Base-by-base conservation (phyloP, 2,113 vertebrate species). In the Caracal caracal region DNA sequence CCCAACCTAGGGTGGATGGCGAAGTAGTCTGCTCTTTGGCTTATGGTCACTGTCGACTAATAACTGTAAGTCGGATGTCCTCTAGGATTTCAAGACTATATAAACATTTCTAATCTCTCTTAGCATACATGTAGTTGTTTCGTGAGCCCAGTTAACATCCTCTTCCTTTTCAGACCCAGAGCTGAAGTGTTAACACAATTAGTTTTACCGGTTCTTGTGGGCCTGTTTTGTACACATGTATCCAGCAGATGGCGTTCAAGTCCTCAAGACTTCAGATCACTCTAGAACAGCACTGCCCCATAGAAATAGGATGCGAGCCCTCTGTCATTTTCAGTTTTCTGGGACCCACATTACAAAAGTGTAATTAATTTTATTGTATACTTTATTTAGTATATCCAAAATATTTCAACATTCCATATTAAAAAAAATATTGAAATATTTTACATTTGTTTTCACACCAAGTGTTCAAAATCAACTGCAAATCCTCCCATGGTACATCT, bases 171-270 rank as follows among this genome's bases (percentile, higher is more conserved):
- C 68, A 51, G 59, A 53, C 5, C 20, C 20, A 10, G 13, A 82
- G 47, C 63, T 85, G n/a, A 56, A 76, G 26, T 19, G 0, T 66
- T 75, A 24, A 35, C n/a, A 43, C 7, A 2, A 3, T 78, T 79
- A 20, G n/a, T 66, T 80, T 88, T 56, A 19, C 16, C 0, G 0
- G 90, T 66, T 51, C 43, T 68, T 6, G 17, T 0, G 3, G n/a
- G 30, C 78, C 47, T 35, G 71, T 47, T 61, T 78, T 2, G 6
- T 75, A 13, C 16, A 10, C 35, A 3, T 63, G 5, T 85, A 9
- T 71, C 98, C 98, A 97, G 95, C 56, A 97, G 98, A 43, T 95
- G 98, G 97, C 97, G 33, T 1, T 35, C 43, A 76, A 16, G 37
- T 63, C 61, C 78, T 85, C 26, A 51, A 49, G 49, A 26, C 13